These are phyloP conservation scores for Sicus ferrugineus DNA, from an alignment of 2,888 invertebrate genomes.

Conservation along the genomic window DNA sequence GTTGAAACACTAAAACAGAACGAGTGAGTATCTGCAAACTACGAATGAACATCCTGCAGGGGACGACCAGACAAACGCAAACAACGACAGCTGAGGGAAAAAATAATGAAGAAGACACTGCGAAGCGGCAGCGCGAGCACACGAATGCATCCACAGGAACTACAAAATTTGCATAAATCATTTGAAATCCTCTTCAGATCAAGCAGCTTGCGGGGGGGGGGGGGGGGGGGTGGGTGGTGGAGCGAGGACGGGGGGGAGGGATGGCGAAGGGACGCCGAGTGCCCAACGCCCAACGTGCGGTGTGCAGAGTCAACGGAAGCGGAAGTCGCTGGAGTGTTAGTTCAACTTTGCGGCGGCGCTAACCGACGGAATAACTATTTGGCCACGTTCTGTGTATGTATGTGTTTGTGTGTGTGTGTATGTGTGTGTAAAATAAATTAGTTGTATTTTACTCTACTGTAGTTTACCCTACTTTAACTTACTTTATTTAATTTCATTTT, in stretches of 20 bases:
- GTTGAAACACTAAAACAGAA: conserved; percentile 27
- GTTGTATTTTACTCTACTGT: not conserved
- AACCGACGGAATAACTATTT: conserved; percentile 33
- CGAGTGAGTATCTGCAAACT: not conserved
- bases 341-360: conserved; percentile 11
- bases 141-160: conserved; percentile 21
- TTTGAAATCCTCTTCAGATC: conserved; percentile 28
- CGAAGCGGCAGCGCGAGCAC: not conserved
- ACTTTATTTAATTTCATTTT: too few species aligned
- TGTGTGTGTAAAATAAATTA: not conserved
- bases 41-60: not conserved
- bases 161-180: conserved; percentile 35
- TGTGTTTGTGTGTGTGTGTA: not conserved
- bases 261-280: not conserved
- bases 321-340: conserved; percentile 28
- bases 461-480: too few species aligned
- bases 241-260: conserved; percentile 14
- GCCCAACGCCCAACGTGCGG: not conserved
- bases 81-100: not conserved
- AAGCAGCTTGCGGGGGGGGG: conserved; percentile 30
- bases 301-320: conserved; percentile 10
- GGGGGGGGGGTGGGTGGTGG: conserved; percentile 35
- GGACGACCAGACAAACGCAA: not conserved
- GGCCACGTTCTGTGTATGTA: conserved; percentile 12
- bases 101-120: not conserved